Conservation (phyloP, 2,113 vertebrate species). For the Hyperopisus bebe region DNA sequence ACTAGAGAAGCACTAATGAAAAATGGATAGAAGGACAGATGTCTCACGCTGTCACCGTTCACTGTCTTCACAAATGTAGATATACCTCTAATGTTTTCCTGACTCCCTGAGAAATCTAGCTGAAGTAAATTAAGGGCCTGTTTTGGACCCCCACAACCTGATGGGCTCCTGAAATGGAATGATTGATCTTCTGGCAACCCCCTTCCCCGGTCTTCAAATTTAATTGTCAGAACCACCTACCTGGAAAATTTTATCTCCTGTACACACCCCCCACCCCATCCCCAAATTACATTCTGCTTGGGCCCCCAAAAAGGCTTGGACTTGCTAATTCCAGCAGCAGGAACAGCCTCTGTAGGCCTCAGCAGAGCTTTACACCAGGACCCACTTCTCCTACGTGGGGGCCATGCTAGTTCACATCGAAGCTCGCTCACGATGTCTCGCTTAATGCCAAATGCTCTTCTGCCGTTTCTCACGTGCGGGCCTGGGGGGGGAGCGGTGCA, state of each 20-base stretch:
- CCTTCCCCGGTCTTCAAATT: not conserved
- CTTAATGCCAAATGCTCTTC: not conserved
- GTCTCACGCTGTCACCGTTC: not conserved
- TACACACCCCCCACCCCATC: not conserved
- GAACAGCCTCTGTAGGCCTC: not conserved
- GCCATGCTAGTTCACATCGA: not conserved
- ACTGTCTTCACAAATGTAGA: not conserved
- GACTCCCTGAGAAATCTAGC: not conserved
- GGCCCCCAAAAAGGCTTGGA: not conserved
- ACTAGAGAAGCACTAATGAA: not conserved
- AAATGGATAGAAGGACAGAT: not conserved
- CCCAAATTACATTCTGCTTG: not conserved
- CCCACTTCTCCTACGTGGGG: not conserved
- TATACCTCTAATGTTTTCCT: not conserved
- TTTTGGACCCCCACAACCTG: not conserved
- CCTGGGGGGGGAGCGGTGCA: not conserved
- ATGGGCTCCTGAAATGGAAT: not conserved
- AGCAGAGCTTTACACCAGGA: not conserved
- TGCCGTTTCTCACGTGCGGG: not conserved
- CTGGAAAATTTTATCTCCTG: not conserved
- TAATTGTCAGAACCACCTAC: not conserved
- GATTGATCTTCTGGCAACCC: not conserved
- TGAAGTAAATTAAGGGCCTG: not conserved
- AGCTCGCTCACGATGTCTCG: not conserved
- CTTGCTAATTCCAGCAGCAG: not conserved